Evolutionary conservation across 2,113 vertebrate species (phyloP), one percentile per base, ranked within the genome.

Genomic region (Nerophis lumbriciformis): DNA sequence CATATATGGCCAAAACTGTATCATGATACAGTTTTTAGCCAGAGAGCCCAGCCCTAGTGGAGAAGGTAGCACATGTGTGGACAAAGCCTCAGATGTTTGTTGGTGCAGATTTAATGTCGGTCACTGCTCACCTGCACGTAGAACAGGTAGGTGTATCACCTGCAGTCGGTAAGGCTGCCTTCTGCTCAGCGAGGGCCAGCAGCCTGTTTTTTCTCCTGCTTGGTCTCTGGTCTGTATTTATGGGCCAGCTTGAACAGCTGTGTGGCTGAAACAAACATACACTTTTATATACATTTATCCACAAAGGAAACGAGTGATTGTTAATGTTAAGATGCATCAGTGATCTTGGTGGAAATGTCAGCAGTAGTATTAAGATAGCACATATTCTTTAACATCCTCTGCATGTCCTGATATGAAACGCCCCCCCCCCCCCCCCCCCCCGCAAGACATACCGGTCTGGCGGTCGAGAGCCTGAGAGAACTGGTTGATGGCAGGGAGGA

Each of bases 231-330:
- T 65, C 96, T 90, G 76, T 98, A 98, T 72, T 99, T 99, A 86
- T 98, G 96, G 0, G 97, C 97, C 88, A 99, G 84, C 80, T 98
- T 98, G 44, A 99, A 94, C n/a, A 98, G 90, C 77, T 99, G 96
- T 0, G 95, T 97, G 39, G 95, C 97, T 99, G 66, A 0, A 16
- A 59, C 1, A 9, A 19, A 48, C 0, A 19, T 5, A 6, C 1
- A 12, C 38, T 1, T 11, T 13, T 0, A 10, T 16, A 4, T 15
- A 1, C 16, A 5, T 0, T 1, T 21, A 28, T 51, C 9, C 16
- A 3, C 28, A 28, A 28, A 3, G 28, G 4, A 2, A 45, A 4
- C 6, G 3, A 11, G 12, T 45, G 42, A 11, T 9, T 42, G 39
- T 45, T 45, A 45, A 45, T 45, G 42, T 44, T 44, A 42, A 6